Base-by-base conservation (phyloP, 2,797 vertebrate genomes). In the Acropternis orthonyx region DNA sequence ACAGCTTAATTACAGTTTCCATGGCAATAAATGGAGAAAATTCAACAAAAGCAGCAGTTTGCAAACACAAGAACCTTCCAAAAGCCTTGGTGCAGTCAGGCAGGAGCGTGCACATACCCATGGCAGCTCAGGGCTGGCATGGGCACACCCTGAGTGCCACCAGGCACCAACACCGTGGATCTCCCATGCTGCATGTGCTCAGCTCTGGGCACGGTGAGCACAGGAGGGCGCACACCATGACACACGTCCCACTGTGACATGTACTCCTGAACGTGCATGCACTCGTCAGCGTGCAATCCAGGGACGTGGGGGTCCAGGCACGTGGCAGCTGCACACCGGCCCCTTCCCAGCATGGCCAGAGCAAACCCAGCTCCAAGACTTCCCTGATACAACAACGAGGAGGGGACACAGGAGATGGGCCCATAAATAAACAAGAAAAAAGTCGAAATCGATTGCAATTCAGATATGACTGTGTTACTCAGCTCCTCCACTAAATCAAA, bases 1-100 rank as follows among this genome's bases (percentile, higher is more conserved):
- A 71, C 58, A 36, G 85, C 56, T 95, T 92, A 88, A 95, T 97
- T 94, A 91, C 78, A 66, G 96, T 97, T 96, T 96, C 96, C 94
- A 96, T 97, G 85, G 94, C 92, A 93, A 95, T 97, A 74, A 54
- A 30, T 74, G 74, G 85, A 84, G 51, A 65, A 88, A 95, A 84
- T 12, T 41, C 78, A 75, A 82, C 65, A 43, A 34, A 66, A 82
- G 82, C 88, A 79, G 88, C 91, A 80, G 80, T 97, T 89, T 93
- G 94, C 94, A 96, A 89, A 94, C 91, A 69, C 13, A 1, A 49
- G 76, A 84, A 48, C 66, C 16, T 76, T 79, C 78, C 81, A 22
- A 91, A 36, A 77, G 56, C 72, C 67, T 54, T 1, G 2, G 66
- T 3, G 7, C 4, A 0, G 63, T 10, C 22, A 1, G 37, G 69